Conservation (phyloP, 1,140 invertebrate genomes). For the Parapsyche elsis region DNA sequence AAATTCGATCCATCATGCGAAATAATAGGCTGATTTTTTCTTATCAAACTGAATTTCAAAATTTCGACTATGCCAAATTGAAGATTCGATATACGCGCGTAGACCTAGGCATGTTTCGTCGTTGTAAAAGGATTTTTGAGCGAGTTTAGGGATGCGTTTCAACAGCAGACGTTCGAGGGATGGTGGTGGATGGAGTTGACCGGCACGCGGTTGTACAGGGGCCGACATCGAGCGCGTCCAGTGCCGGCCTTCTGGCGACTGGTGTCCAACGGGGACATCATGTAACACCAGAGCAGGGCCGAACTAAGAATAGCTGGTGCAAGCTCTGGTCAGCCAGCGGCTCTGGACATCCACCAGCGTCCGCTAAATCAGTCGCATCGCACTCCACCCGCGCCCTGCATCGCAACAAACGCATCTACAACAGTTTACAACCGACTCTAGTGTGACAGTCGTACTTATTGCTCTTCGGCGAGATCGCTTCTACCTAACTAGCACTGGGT, state of each 20-base stretch:
- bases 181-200: not conserved
- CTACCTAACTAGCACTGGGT: no score
- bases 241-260: constrained; percentile 41
- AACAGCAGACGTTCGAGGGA: not conserved
- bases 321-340: not conserved
- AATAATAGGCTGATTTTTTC: no score
- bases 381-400: no score
- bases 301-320: constrained; percentile 34
- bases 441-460: no score
- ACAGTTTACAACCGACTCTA: no score
- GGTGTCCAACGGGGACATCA: constrained; percentile 27
- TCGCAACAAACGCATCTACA: no score
- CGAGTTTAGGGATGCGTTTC: not conserved
- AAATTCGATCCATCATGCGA: no score
- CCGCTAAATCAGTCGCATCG: constrained; percentile 24
- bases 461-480: no score
- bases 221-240: constrained; percentile 26
- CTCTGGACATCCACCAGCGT: not conserved
- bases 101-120: not conserved
- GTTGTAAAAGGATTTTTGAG: not conserved
- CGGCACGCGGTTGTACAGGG: not conserved
- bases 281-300: constrained; percentile 32
- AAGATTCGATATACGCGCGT: no score
- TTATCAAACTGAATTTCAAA: no score
- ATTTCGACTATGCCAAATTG: no score